phyloP scores from a whole-genome alignment of 1,140 invertebrate species.

The Heliothis subflexa region DNA sequence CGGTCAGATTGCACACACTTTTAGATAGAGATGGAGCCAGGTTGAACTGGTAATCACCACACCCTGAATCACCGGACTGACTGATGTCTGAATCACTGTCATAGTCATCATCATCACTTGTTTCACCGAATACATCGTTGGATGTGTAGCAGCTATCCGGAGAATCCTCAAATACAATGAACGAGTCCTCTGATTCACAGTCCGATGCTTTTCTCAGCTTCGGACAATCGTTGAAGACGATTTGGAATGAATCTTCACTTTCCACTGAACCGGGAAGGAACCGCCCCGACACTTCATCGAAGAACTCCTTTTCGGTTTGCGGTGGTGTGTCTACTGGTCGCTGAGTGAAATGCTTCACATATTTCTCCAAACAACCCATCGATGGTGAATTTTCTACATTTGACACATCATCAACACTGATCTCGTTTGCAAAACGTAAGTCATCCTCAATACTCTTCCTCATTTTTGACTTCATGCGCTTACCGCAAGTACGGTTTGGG shows the following conservation, averaged over 20 bases:
- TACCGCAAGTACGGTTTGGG: conserved; percentile 41
- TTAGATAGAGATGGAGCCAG: conserved; percentile 66
- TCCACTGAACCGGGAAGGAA: conserved; percentile 70
- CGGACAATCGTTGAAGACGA: conserved; percentile 73
- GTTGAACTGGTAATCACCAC: conserved; percentile 54
- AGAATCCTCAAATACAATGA: conserved; percentile 79
- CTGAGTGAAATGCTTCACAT: not conserved
- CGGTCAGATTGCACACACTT: conserved; percentile 74
- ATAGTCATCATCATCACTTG: conserved; percentile 63
- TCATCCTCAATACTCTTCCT: conserved; percentile 55
- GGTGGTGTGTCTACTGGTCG: not conserved
- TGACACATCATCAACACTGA: conserved; percentile 50
- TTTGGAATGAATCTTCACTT: conserved; percentile 81
- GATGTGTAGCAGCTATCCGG: conserved; percentile 77
- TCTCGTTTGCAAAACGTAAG: conserved; percentile 58
- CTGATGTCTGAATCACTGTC: conserved; percentile 67
- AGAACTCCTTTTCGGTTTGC: conserved; percentile 58
- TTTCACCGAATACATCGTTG: conserved; percentile 76
- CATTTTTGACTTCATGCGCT: conserved; percentile 49
- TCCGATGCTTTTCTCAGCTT: conserved; percentile 65
- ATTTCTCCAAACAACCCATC: conserved; percentile 20
- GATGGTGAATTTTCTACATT: conserved; percentile 59
- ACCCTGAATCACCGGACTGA: conserved; percentile 69
- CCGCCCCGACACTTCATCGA: conserved; percentile 74
- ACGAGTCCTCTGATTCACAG: conserved; percentile 80